A percentile compares a stretch with the other conserved stretches of the same genome.
These are phyloP conservation scores for Sceliomorpha sp. DNA, from an alignment of 2,888 invertebrate species.

Conservation along the genomic window DNA sequence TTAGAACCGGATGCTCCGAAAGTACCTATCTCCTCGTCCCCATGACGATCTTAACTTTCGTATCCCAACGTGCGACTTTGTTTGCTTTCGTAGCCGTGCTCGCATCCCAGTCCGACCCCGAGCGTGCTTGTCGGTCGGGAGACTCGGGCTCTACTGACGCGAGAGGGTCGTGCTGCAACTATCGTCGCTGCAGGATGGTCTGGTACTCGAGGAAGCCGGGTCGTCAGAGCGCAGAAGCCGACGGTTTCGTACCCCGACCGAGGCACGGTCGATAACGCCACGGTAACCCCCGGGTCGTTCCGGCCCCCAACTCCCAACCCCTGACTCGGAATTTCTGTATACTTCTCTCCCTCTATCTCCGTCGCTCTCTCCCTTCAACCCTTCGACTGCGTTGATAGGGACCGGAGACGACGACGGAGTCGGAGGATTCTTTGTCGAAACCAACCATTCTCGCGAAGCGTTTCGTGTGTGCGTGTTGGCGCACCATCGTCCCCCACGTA, in stretches of 20 bases:
- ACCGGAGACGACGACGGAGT: constrained; percentile 10
- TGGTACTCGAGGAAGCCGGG: constrained; percentile 54
- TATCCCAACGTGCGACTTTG: background rate
- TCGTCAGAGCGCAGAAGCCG: constrained; percentile 55
- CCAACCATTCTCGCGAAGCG: constrained; percentile 11
- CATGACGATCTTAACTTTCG: no score
- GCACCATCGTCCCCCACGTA: background rate
- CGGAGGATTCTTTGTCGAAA: constrained; percentile 24
- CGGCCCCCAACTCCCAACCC: constrained; percentile 41
- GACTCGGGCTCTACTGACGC: constrained; percentile 53
- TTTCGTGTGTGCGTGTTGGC: background rate
- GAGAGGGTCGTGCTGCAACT: constrained; percentile 45
- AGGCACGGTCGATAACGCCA: constrained; percentile 57
- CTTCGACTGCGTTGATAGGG: constrained; percentile 14
- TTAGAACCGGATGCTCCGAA: no score
- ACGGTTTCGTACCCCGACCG: constrained; percentile 48
- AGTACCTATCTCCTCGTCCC: no score
- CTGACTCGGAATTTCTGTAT: constrained; percentile 1
- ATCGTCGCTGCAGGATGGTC: constrained; percentile 47
- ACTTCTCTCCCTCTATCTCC: constrained; percentile 22
- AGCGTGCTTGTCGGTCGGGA: constrained; percentile 40
- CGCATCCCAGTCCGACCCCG: no score
- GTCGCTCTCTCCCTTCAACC: constrained; percentile 4
- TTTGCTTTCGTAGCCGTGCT: constrained; percentile 6
- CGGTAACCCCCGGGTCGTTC: constrained; percentile 60